Conservation (phyloP, 1,140 invertebrate species). For the Reticulitermes speratus region DNA sequence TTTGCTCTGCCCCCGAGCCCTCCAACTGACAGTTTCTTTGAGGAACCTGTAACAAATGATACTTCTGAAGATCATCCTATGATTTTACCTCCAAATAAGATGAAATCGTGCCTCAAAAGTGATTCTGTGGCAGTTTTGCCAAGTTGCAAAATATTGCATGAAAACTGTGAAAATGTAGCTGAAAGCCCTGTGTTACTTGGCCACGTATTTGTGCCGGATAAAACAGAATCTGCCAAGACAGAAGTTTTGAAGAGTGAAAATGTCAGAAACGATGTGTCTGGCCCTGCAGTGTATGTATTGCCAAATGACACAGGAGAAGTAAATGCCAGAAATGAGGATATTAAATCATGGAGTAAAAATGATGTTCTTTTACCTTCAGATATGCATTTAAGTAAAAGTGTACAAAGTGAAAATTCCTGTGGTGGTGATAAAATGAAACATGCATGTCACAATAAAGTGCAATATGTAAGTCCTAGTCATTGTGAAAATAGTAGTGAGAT, state of each 20-base stretch:
- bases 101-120: neutral
- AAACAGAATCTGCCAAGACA: neutral
- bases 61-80: neutral
- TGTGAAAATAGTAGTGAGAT: neutral
- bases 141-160: neutral
- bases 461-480: neutral
- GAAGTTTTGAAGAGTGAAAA: neutral
- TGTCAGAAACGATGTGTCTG: neutral
- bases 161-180: neutral
- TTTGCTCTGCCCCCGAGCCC: conserved; percentile 58
- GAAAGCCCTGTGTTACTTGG: neutral
- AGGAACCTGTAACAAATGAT: conserved; percentile 19
- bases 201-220: neutral
- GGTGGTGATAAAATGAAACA: neutral
- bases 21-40: conserved; percentile 8
- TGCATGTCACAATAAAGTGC: neutral
- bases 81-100: neutral
- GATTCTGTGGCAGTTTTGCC: neutral
- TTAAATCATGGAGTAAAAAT: neutral
- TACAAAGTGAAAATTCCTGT: neutral
- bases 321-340: neutral
- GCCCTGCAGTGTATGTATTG: neutral
- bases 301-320: neutral
- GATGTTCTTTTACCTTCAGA: neutral
- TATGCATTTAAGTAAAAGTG: neutral